Conservation (phyloP, 2,797 vertebrate genomes). For the Strix occidentalis region DNA sequence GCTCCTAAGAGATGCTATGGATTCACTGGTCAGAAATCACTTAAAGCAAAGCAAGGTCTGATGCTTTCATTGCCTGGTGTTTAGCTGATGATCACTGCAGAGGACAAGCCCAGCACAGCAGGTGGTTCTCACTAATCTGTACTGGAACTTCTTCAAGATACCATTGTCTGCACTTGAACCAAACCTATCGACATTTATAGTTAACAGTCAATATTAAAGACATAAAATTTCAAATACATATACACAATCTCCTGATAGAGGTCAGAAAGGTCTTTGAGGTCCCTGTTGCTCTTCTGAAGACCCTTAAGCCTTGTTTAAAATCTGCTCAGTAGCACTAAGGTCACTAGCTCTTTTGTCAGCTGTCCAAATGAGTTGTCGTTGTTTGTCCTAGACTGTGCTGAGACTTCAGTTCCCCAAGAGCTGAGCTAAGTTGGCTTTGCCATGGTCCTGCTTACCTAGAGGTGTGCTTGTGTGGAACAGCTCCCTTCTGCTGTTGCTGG, state of each 20-base stretch:
- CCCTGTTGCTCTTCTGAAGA: background rate
- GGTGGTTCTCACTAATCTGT: background rate
- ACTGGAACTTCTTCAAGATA: background rate
- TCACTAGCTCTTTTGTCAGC: background rate
- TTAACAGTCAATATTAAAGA: background rate
- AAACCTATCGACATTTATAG: background rate
- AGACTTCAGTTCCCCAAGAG: background rate
- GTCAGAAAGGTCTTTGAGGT: background rate
- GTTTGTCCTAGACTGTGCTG: background rate
- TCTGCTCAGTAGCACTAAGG: background rate
- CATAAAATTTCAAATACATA: background rate
- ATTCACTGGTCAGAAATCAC: background rate
- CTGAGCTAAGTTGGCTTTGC: background rate
- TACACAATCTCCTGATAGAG: background rate
- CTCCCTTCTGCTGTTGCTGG: background rate
- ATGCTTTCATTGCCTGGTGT: background rate
- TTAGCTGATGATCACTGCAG: background rate
- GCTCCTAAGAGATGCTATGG: background rate
- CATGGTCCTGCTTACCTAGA: background rate
- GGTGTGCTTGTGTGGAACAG: background rate
- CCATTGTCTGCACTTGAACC: background rate
- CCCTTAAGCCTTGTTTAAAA: background rate
- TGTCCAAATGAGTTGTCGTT: background rate
- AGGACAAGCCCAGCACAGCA: background rate
- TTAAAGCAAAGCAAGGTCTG: background rate